Conservation (phyloP, 2,888 invertebrate genomes). For the Thysanoteuthis rhombus region DNA sequence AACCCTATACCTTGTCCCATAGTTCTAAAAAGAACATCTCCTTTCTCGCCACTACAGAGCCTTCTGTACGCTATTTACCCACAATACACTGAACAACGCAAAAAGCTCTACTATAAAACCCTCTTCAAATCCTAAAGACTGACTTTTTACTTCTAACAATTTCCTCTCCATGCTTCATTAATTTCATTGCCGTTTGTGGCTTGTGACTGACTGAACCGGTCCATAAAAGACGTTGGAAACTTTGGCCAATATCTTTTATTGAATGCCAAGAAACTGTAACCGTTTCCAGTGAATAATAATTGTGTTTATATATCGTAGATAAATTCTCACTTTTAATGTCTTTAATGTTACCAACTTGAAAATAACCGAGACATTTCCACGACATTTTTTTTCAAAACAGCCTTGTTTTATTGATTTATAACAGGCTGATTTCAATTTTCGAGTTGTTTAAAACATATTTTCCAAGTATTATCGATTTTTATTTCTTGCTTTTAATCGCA, state of each 20-base stretch:
- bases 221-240: not conserved
- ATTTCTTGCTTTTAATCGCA: too few species aligned
- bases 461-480: not conserved
- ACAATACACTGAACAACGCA: not conserved
- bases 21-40: not conserved
- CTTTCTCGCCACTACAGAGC: not conserved
- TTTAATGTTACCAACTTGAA: not conserved
- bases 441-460: not conserved
- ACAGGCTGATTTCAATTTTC: not conserved
- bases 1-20: not conserved
- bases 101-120: not conserved
- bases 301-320: not conserved
- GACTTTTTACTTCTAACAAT: not conserved
- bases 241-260: not conserved
- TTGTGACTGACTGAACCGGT: not conserved
- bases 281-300: not conserved
- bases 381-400: not conserved
- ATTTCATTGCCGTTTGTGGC: not conserved
- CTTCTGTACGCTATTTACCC: not conserved
- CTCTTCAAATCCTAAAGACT: not conserved
- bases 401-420: not conserved
- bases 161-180: not conserved
- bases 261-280: not conserved
- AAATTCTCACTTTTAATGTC: not conserved
- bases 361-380: not conserved